These are phyloP conservation scores for Oryzias sinensis DNA, from an alignment of 2,797 vertebrate species.

Conservation along the genomic window DNA sequence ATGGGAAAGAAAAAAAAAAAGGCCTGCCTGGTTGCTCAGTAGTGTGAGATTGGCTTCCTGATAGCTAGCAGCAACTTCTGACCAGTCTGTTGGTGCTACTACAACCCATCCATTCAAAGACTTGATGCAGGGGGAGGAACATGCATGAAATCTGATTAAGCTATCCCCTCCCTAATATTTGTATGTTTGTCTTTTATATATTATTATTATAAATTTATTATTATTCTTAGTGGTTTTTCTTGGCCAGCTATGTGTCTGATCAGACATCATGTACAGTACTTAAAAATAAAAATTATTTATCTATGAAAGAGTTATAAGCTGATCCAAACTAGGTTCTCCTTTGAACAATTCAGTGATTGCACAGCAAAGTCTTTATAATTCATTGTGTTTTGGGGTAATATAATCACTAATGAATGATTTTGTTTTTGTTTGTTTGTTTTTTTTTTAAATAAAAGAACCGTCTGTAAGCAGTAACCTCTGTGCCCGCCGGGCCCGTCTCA, in stretches of 20 bases:
- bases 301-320: conserved; percentile 81
- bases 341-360: conserved; percentile 78
- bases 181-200: conserved; percentile 73
- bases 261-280: conserved; percentile 78
- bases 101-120: conserved; percentile 66
- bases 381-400: conserved; percentile 80
- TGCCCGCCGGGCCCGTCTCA: conserved; percentile 28
- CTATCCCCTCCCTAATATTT: conserved; percentile 73
- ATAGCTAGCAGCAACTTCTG: conserved; percentile 54
- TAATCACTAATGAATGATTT: conserved; percentile 81
- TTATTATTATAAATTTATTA: conserved; percentile 40
- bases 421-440: conserved; percentile 49
- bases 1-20: conserved; percentile 33
- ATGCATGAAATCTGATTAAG: conserved; percentile 68
- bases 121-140: conserved; percentile 72
- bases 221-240: conserved; percentile 66
- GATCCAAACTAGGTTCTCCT: conserved; percentile 76
- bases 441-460: conserved; percentile 43
- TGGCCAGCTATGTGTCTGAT: conserved; percentile 76
- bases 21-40: conserved; percentile 72
- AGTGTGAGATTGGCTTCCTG: conserved; percentile 66
- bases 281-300: conserved; percentile 78
- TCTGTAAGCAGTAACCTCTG: conserved; percentile 46
- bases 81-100: conserved; percentile 78
- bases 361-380: conserved; percentile 74